Evolutionary conservation across 1,140 invertebrate species (phyloP), one percentile per base, ranked within the genome.

Genomic region (Drosophila kanapiae): DNA sequence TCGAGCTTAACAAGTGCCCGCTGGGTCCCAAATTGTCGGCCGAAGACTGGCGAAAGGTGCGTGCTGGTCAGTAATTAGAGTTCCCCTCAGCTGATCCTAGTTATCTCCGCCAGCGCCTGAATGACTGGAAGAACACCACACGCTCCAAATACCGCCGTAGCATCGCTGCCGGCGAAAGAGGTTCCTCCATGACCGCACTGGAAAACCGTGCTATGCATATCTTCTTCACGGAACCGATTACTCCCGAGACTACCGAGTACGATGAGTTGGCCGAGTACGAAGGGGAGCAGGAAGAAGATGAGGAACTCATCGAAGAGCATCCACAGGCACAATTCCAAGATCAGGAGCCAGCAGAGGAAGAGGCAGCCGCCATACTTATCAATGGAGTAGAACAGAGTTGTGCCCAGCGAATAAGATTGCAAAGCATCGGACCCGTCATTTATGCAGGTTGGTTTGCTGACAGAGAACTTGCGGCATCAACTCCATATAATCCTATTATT

Each of bases 51-150:
- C 80, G 88, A 13, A 92, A 92, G 80, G 91, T 92, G 51, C 75
- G 63, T 62, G 16, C 10, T 33, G 6, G 10, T 11, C 35, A 10
- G 11, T 10, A 14, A 0, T 38, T 13, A 1, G 0, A 9, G 2
- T 13, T 16, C 0, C 4, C 8, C 11, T 14, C 14, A 18, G 16
- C n/a, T 48, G 16, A 49, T 18, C 10, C 31, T 9, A 13, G 5
- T 31, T 33, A n/a, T 29, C 58, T 42, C 9, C 33, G 31, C 11
- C 51, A 92, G 91, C 88, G 91, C 6, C 62, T 92, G 2, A 92
- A 92, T 37, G 91, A 92, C 58, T 92, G 91, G 91, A 92, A 91
- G 53, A 92, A 92, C 54, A 80, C 87, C 0, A 92, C 91, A 3
- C 87, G 84, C 10, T 82, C 84, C 58, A 92, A 92, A 58, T 91